Base-by-base conservation (phyloP, 2,888 invertebrate genomes). In the Agriotes lineatus region DNA sequence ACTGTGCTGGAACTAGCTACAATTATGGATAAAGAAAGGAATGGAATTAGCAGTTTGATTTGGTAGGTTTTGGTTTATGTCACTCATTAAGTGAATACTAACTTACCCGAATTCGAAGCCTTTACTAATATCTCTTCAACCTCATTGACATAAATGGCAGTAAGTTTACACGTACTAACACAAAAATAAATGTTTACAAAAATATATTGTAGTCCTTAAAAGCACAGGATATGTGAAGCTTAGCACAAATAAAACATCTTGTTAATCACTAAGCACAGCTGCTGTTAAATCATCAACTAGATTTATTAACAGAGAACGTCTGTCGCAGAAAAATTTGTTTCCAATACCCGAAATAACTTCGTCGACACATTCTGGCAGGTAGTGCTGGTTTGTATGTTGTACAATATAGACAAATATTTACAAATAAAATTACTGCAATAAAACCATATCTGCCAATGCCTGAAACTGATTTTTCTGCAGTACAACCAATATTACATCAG, bases 201-300 rank as follows among this genome's bases (percentile, higher is more conserved):
- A 69, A 65, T 64, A 54, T 63, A 58, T 50, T 25, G 44, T 20
- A 25, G 63, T 70, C 70, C 70, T 70, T 70, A 70, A 70, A 66
- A 67, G 70, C 70, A 70, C 56, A 70, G 63, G 67, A 70, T 70
- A 70, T 70, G 67, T 67, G 44, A 66, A 70, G 60, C 68, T 42
- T 64, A 68, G 68, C 68, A 63, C 63, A 65, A 61, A 54, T 56
- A 30, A 18, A 60, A 45, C 19, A 57, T 61, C 25, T 65, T 54
- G 30, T 60, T 60, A 69, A 56, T 60, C 45, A 61, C 63, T 62
- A 65, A 60, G 50, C 48, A 66, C 58, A 57, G 50, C 65, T 48
- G 67, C 56, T 60, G 45, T 12, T 61, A 48, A 30, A 57, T 52
- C 10, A 25, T 25, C 25, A 3, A 25, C 6, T 2, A 50, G 2